These are phyloP conservation scores for Coremacera marginata DNA, from an alignment of 2,888 invertebrate species.

Conservation along the genomic window DNA sequence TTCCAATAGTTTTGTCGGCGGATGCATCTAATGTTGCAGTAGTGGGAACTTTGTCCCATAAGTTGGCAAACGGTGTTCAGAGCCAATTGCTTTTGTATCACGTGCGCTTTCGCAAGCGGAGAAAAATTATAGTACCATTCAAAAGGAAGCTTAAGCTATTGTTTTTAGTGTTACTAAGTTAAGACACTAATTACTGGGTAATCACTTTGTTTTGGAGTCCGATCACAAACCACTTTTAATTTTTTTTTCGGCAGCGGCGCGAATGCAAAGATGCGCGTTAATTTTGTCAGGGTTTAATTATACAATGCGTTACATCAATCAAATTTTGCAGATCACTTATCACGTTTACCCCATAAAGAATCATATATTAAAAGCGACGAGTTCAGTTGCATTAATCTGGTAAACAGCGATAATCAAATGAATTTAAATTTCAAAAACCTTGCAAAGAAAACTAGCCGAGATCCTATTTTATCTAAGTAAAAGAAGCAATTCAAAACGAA, in stretches of 20 bases:
- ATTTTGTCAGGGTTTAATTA: slow-evolving; percentile 39
- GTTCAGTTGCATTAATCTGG: slow-evolving; percentile 3
- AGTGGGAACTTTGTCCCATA: slow-evolving; percentile 43
- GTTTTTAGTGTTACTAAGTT: too few relatives aligned
- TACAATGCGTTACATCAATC: slow-evolving; percentile 29
- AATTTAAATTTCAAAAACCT: slow-evolving; percentile 34
- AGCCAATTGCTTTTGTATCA: slow-evolving; percentile 48
- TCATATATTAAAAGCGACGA: neutral
- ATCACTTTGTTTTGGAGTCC: slow-evolving; percentile 25
- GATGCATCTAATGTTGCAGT: slow-evolving; percentile 48
- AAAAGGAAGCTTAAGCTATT: slow-evolving; percentile 18
- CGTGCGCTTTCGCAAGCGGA: slow-evolving; percentile 40
- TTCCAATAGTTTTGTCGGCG: slow-evolving; percentile 46
- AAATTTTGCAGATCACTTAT: slow-evolving; percentile 39
- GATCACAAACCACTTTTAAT: slow-evolving; percentile 45
- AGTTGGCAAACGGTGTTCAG: slow-evolving; percentile 27
- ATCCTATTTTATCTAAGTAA: slow-evolving; percentile 35
- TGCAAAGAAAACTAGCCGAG: slow-evolving; percentile 36
- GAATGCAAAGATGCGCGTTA: slow-evolving; percentile 33
- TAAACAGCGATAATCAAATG: neutral
- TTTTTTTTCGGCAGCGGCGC: neutral
- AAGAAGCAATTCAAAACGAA: slow-evolving; percentile 25
- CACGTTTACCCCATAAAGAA: slow-evolving; percentile 26
- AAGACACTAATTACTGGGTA: neutral
- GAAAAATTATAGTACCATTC: slow-evolving; percentile 41